These are phyloP conservation scores for Hemibagrus wyckioides DNA, from an alignment of 2,113 vertebrate genomes.

Conservation along the genomic window DNA sequence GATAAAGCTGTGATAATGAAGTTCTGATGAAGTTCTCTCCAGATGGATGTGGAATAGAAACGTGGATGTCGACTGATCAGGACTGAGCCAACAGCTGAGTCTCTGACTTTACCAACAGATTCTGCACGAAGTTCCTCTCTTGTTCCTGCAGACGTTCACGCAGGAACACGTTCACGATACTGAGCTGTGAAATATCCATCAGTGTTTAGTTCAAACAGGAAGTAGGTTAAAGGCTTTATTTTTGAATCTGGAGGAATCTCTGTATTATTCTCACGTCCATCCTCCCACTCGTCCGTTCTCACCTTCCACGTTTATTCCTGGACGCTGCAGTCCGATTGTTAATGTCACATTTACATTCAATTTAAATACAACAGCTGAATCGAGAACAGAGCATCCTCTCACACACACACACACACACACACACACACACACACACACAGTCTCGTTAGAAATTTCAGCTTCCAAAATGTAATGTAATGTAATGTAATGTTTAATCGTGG, in stretches of 20 bases:
- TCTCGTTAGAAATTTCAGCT: neutral
- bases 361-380: neutral
- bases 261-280: neutral
- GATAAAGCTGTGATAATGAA: too few relatives aligned
- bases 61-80: neutral
- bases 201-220: neutral
- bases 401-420: neutral
- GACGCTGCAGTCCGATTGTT: neutral
- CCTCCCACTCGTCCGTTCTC: neutral
- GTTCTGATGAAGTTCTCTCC: neutral
- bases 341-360: neutral
- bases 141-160: neutral
- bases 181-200: neutral
- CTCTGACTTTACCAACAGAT: neutral
- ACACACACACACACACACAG: too few relatives aligned
- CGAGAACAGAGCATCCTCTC: neutral
- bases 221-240: neutral
- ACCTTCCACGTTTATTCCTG: neutral
- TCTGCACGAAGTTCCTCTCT: neutral
- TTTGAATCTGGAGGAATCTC: too few relatives aligned
- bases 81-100: neutral
- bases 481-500: neutral
- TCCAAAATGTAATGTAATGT: too few relatives aligned
- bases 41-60: neutral
- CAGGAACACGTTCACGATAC: neutral